These are phyloP conservation scores for Chymomyza fuscimana DNA, from an alignment of 2,888 invertebrate species.

Conservation along the genomic window DNA sequence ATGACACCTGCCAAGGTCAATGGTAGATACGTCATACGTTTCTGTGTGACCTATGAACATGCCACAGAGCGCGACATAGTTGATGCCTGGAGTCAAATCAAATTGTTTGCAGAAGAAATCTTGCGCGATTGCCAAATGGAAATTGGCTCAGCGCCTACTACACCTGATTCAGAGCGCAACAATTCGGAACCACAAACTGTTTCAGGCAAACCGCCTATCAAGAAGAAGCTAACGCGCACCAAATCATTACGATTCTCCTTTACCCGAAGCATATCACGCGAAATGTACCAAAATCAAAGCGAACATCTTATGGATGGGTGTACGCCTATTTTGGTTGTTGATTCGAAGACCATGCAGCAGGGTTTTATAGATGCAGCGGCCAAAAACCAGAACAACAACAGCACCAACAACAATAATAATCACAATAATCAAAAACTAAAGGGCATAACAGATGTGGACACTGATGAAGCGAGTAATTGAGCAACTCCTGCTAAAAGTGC, in stretches of 20 bases:
- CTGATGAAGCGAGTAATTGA: slow-evolving; percentile 79
- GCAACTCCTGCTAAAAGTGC: background rate
- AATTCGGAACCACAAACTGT: slow-evolving; percentile 63
- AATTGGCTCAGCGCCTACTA: slow-evolving; percentile 61
- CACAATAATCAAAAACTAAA: slow-evolving; percentile 60
- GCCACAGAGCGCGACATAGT: slow-evolving; percentile 87
- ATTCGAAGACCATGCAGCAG: slow-evolving; percentile 75
- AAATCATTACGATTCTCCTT: slow-evolving; percentile 79
- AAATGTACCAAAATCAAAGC: slow-evolving; percentile 79
- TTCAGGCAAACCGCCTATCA: slow-evolving; percentile 74
- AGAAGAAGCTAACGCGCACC: slow-evolving; percentile 78
- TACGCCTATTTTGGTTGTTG: slow-evolving; percentile 79
- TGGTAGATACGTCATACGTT: slow-evolving; percentile 87
- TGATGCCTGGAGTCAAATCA: slow-evolving; percentile 84
- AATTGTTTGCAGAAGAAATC: slow-evolving; percentile 83
- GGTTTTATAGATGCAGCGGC: slow-evolving; percentile 75
- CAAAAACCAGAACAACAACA: slow-evolving; percentile 53
- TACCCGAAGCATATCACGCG: slow-evolving; percentile 79
- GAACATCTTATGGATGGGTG: slow-evolving; percentile 79
- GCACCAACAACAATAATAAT: slow-evolving; percentile 7
- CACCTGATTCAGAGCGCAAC: slow-evolving; percentile 73
- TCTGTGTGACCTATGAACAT: slow-evolving; percentile 90
- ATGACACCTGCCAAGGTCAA: slow-evolving; percentile 91
- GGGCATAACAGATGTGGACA: slow-evolving; percentile 77
- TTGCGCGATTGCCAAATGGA: slow-evolving; percentile 78